Percentiles rank a stretch among this genome's conserved stretches.
phyloP scores from a whole-genome alignment of 2,888 invertebrate genomes.

The Andrena fulva region DNA sequence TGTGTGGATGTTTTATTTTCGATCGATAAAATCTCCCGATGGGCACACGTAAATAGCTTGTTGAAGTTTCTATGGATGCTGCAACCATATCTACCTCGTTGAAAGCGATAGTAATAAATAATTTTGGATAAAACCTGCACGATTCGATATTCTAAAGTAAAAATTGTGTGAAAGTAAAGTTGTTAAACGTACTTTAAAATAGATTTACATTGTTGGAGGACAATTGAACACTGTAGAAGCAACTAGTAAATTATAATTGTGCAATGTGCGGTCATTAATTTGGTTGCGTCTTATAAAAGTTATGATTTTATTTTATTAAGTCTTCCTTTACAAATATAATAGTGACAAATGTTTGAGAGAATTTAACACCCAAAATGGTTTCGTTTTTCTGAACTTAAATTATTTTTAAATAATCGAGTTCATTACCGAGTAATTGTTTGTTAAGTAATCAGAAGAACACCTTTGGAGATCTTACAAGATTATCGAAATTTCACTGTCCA shows the following conservation, averaged over 20 bases:
- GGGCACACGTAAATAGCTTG: constrained; percentile 16
- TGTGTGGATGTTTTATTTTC: constrained; percentile 39
- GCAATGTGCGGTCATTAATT: neutral
- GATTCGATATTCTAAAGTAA: neutral
- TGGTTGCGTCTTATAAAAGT: neutral
- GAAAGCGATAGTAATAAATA: neutral
- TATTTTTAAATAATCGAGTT: no score
- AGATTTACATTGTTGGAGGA: neutral
- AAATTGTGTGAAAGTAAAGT: neutral
- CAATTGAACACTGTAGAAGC: neutral
- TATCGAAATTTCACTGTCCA: no score
- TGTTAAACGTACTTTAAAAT: neutral
- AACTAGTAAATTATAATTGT: neutral
- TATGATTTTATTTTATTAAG: no score
- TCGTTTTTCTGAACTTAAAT: no score
- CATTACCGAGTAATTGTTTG: no score
- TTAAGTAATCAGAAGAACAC: no score
- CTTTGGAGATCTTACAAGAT: no score
- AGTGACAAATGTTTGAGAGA: no score
- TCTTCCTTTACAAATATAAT: no score
- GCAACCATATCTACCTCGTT: neutral
- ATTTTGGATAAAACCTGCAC: neutral
- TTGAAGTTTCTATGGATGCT: constrained; percentile 2
- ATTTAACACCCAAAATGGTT: no score
- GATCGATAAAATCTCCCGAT: constrained; percentile 27